Conservation (phyloP, 2,888 invertebrate species). For the Microplitis manilae region DNA sequence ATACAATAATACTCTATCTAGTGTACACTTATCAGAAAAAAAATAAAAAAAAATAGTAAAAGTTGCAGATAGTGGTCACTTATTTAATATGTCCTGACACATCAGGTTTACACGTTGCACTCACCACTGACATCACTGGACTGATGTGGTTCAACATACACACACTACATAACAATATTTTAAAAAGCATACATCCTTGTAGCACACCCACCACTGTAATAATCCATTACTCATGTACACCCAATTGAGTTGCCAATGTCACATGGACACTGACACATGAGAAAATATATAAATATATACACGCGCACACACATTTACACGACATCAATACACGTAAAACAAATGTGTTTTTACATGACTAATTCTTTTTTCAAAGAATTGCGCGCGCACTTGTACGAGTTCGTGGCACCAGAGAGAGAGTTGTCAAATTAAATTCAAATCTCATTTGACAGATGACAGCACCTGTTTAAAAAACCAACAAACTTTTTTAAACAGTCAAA, state of each 20-base stretch:
- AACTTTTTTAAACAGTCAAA: no score
- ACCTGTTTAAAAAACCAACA: neutral
- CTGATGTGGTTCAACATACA: neutral
- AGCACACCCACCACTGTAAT: neutral
- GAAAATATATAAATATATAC: neutral
- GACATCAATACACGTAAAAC: neutral
- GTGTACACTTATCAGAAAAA: neutral
- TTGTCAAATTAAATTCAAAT: neutral
- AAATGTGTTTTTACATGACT: neutral
- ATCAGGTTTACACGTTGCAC: neutral
- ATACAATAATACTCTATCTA: neutral
- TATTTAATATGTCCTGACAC: neutral
- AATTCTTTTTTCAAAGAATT: neutral
- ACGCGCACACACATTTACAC: neutral
- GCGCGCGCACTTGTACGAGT: neutral
- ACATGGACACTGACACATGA: neutral
- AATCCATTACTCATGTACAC: neutral
- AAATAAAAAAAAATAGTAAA: neutral
- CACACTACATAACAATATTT: neutral
- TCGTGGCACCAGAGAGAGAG: neutral
- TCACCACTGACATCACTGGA: neutral
- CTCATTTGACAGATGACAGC: neutral
- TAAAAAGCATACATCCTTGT: neutral
- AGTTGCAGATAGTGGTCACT: neutral
- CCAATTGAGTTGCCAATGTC: neutral